Percentiles rank a stretch among this genome's conserved stretches.
These are phyloP conservation scores for Carposina sasakii DNA, from an alignment of 1,140 invertebrate species.

Conservation along the genomic window DNA sequence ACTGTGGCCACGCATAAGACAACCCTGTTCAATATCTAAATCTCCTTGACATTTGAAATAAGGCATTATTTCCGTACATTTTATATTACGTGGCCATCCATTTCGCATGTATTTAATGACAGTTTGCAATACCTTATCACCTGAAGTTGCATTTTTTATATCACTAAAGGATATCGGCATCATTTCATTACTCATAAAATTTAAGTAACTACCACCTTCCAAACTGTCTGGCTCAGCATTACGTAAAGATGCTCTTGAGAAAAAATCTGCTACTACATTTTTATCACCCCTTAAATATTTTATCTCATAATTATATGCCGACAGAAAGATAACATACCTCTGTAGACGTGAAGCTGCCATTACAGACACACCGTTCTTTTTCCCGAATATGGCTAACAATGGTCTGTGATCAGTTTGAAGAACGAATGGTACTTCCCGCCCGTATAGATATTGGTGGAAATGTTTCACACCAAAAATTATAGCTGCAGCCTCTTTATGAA, in stretches of 20 bases:
- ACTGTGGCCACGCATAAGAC: background rate
- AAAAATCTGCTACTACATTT: background rate
- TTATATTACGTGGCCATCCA: background rate
- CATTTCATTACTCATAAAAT: background rate
- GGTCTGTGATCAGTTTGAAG: background rate
- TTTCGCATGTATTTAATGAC: background rate
- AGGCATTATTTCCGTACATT: background rate
- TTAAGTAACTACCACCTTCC: background rate
- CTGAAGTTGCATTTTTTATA: background rate
- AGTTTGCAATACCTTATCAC: background rate
- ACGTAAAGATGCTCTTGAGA: too few species aligned
- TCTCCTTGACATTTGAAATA: background rate
- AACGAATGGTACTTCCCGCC: background rate
- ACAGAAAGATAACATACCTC: background rate
- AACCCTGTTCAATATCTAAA: background rate
- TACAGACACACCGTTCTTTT: background rate
- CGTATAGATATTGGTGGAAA: background rate
- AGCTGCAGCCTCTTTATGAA: background rate
- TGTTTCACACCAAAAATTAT: background rate
- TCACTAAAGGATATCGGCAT: background rate
- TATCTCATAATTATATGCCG: background rate
- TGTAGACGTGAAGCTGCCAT: background rate
- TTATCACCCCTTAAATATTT: background rate
- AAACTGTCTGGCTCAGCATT: background rate
- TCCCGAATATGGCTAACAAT: background rate